Evolutionary conservation across 53 echinoderm and acorn worm genomes (phyloP).

Genomic region (Astropecten irregularis): DNA sequence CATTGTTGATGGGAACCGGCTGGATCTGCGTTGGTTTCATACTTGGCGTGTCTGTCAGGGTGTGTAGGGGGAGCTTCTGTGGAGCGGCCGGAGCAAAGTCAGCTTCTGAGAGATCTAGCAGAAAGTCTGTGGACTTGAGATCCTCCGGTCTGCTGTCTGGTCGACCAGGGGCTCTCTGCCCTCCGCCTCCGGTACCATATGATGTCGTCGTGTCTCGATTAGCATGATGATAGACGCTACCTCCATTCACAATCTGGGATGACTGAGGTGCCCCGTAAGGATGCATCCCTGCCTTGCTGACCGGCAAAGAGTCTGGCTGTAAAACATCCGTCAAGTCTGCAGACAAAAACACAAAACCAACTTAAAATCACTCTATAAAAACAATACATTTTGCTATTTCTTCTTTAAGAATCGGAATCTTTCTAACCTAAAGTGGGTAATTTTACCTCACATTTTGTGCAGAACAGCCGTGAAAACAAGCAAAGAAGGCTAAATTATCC

Average conservation of each 20-base stretch:
- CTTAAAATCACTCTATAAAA: too few species aligned
- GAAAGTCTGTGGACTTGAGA: constrained; percentile 50
- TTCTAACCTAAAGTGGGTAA: too few species aligned
- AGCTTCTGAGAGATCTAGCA: constrained; percentile 91
- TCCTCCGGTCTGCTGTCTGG: background rate
- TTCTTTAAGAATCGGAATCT: too few species aligned
- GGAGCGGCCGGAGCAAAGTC: constrained; percentile 90
- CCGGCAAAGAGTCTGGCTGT: constrained; percentile 3
- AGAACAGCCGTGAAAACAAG: too few species aligned
- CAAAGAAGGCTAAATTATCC: too few species aligned
- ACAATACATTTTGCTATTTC: too few species aligned
- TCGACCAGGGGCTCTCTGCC: background rate
- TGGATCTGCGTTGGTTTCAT: background rate
- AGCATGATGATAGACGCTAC: background rate
- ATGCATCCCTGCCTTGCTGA: background rate
- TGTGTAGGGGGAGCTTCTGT: constrained; percentile 54
- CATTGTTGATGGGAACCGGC: too few species aligned
- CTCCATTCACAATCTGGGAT: constrained; percentile 23
- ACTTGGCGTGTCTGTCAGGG: background rate
- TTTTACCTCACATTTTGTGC: too few species aligned
- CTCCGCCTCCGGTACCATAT: background rate
- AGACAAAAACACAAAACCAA: background rate
- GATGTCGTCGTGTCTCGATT: background rate
- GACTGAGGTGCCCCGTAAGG: background rate
- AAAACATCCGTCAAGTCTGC: constrained; percentile 26